A percentile compares a stretch with the other conserved stretches of the same genome.
phyloP scores from a whole-genome alignment of 2,888 invertebrate species.

The Cataglyphis altisquamis region DNA sequence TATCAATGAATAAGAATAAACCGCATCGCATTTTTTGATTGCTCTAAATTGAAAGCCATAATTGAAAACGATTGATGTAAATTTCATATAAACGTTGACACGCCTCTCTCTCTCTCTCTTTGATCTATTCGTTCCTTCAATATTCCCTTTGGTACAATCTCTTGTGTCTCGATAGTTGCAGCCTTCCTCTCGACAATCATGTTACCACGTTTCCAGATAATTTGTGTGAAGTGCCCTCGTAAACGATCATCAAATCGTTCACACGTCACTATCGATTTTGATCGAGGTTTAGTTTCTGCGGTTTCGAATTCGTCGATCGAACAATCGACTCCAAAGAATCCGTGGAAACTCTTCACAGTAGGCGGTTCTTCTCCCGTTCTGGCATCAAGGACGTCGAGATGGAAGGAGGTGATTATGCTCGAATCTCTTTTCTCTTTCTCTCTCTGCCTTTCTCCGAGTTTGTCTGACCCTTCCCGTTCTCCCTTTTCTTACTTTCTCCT shows the following conservation, averaged over 20 bases:
- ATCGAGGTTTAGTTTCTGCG: conserved; percentile 54
- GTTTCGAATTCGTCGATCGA: conserved; percentile 41
- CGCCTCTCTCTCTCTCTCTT: background rate
- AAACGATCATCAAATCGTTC: conserved; percentile 29
- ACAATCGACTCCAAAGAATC: conserved; percentile 67
- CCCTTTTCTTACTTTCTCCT: conserved; percentile 45
- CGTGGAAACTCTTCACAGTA: conserved; percentile 59
- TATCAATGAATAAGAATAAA: background rate
- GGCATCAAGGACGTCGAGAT: conserved; percentile 56
- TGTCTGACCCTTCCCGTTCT: conserved; percentile 37
- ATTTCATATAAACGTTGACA: background rate
- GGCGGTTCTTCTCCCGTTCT: conserved; percentile 50
- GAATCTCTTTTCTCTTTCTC: conserved; percentile 54
- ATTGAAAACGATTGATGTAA: background rate
- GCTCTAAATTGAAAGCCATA: background rate
- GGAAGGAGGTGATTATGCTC: conserved; percentile 77
- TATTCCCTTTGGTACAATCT: background rate
- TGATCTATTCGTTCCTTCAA: background rate
- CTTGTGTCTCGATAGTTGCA: conserved; percentile 10
- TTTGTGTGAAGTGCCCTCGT: background rate
- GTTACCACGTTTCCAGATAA: conserved; percentile 11
- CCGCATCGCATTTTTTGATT: background rate
- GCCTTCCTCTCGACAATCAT: background rate
- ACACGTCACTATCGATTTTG: conserved; percentile 49
- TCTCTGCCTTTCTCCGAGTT: conserved; percentile 34